A percentile compares a stretch with the other conserved stretches of the same genome.
Evolutionary conservation across 2,888 invertebrate species (phyloP).

Genomic region (Digitonthophagus gazella): DNA sequence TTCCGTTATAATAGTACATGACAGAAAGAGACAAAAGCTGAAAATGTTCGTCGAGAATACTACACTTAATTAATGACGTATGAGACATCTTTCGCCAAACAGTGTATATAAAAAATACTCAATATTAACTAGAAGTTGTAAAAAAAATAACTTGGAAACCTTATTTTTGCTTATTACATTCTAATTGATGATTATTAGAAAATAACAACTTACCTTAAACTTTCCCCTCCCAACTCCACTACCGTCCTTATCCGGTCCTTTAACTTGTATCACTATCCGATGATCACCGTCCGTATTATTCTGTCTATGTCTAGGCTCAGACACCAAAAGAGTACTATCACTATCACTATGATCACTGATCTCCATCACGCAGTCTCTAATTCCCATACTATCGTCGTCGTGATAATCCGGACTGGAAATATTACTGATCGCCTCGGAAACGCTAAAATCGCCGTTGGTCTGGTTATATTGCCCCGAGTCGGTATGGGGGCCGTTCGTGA

Average conservation of each 20-base stretch:
- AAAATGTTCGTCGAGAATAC: no score
- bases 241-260: constrained; percentile 56
- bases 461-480: constrained; percentile 36
- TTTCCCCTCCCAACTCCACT: constrained; percentile 46
- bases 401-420: constrained; percentile 89
- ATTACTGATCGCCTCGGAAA: constrained; percentile 84
- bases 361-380: constrained; percentile 81
- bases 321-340: constrained; percentile 83
- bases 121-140: no score
- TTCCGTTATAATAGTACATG: no score
- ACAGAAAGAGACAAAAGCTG: no score
- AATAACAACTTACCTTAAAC: constrained; percentile 25
- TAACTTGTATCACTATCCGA: constrained; percentile 82
- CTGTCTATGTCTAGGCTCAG: constrained; percentile 65
- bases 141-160: not conserved
- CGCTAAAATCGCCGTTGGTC: constrained; percentile 69
- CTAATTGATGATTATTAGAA: not conserved
- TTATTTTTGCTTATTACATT: not conserved
- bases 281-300: constrained; percentile 64
- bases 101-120: not conserved
- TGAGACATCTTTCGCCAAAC: no score
- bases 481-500: constrained; percentile 48
- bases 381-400: constrained; percentile 81
- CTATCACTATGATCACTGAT: constrained; percentile 87
- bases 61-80: no score